A percentile compares a stretch with the other conserved stretches of the same genome.
Evolutionary conservation across 2,113 vertebrate genomes (phyloP).

Genomic region (Orientallactaga bullata): DNA sequence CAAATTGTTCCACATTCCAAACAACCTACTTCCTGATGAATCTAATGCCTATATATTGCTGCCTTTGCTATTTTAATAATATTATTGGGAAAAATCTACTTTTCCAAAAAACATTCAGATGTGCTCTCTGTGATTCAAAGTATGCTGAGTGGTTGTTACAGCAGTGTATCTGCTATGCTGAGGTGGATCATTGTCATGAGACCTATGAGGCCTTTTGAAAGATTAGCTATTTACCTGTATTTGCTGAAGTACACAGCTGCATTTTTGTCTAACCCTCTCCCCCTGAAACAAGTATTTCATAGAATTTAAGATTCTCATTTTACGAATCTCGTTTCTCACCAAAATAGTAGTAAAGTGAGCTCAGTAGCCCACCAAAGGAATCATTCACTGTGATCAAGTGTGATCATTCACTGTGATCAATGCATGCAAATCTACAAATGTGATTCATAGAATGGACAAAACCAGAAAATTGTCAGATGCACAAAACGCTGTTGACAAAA

Average conservation of each 20-base stretch:
- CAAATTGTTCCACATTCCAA: conserved; percentile 44
- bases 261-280: background rate
- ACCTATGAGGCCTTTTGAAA: background rate
- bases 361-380: background rate
- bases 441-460: background rate
- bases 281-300: background rate
- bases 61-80: background rate
- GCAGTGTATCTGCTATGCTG: background rate
- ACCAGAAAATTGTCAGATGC: background rate
- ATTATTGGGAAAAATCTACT: conserved; percentile 24
- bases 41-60: background rate
- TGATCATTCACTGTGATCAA: background rate
- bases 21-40: conserved; percentile 45
- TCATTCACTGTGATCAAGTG: background rate
- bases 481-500: background rate
- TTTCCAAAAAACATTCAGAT: conserved; percentile 42
- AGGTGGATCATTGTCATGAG: background rate
- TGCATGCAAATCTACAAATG: background rate
- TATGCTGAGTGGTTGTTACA: background rate
- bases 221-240: background rate
- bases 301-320: conserved; percentile 30
- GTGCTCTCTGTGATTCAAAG: background rate
- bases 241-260: background rate
- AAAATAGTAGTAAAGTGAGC: background rate
- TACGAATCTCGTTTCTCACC: background rate